Evolutionary conservation across 23 tunicate species (phyloP), one percentile per base, ranked within the genome.

Genomic region (Ascidia mentula): DNA sequence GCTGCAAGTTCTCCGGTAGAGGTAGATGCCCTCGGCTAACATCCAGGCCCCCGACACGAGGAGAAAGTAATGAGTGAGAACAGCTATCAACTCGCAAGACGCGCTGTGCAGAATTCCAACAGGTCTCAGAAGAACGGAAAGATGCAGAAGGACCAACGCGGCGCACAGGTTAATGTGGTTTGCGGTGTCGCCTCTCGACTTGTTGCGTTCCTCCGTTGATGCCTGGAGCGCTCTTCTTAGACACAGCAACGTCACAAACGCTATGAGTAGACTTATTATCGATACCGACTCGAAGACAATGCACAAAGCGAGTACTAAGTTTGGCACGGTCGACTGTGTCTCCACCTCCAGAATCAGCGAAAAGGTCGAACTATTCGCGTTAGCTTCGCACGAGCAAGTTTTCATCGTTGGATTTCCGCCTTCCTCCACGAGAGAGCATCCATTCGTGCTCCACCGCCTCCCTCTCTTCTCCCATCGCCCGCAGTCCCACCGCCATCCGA

Each of bases 41-140:
- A 84, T 84, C 88, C 88, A 84, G 69, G 78, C 78, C 32, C 79
- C 82, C 4, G 88, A 84, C 26, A 74, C 39, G 31, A 84, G 26
- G 12, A 84, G 73, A 45, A 84, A 76, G 74, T 45, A 77, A 37
- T 84, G 88, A 15, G 88, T 75, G 22, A 77, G 38, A 0, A 76
- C 40, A 32, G 88, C 42, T 37, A 84, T 38, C 4, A 69, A 26
- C 22, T 65, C 82, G 59, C 88, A 84, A 32, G 70, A 38, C 30
- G 34, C 40, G 31, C 40, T 72, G 40, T 38, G 46, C 20, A 34
- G 15, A 0, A 53, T 31, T 28, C 65, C 82, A 1, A 46, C 36
- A 12, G 70, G 53, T 15, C 78, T 46, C 6, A 39, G 37, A 18
- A 84, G 26, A 12, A 77, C 42, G 8, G 70, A 69, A 26, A 77